Conservation (phyloP, 2,113 vertebrate genomes). For the Mormoops blainvillei region DNA sequence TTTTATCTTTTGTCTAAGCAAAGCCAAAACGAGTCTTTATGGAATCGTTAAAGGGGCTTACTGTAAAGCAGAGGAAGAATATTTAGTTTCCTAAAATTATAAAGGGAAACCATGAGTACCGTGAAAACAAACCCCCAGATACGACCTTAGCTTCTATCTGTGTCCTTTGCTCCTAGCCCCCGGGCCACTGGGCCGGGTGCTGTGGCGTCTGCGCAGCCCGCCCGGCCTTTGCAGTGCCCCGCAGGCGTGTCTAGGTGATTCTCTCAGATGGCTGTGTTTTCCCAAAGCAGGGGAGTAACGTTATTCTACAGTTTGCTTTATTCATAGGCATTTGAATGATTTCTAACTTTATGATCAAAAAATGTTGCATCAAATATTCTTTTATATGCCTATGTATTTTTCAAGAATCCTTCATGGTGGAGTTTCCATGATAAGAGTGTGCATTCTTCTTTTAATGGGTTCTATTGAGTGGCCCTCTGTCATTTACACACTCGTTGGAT, state of each 20-base stretch:
- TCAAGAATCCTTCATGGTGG: background rate
- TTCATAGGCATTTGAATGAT: background rate
- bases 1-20: background rate
- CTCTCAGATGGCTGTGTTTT: background rate
- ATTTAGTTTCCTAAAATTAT: background rate
- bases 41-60: background rate
- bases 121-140: background rate
- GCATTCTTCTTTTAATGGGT: constrained; percentile 2
- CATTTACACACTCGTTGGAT: background rate
- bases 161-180: background rate
- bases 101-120: background rate
- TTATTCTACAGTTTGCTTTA: background rate
- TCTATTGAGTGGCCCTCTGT: background rate
- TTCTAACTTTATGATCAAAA: background rate
- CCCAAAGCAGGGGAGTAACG: background rate
- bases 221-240: background rate
- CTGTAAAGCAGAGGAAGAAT: background rate
- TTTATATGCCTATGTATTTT: background rate
- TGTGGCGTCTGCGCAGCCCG: too few relatives aligned
- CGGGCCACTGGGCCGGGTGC: background rate
- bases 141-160: background rate
- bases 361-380: background rate
- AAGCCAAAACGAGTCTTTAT: background rate
- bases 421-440: background rate
- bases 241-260: background rate